Evolutionary conservation across 2,797 vertebrate species (phyloP).

Genomic region (Gouania willdenowi): DNA sequence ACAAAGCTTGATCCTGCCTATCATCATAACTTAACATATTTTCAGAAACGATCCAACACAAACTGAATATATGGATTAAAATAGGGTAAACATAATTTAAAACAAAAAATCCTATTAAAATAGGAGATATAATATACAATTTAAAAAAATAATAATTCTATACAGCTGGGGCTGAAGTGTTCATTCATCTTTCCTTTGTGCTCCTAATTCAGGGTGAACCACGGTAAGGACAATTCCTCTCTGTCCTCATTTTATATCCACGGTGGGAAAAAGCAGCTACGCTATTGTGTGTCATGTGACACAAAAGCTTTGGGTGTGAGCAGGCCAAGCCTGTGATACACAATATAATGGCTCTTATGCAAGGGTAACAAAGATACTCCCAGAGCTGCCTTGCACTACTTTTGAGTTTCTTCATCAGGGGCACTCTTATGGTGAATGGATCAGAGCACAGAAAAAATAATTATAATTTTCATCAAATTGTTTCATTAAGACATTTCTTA

Average conservation of each 20-base stretch:
- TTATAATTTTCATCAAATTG: too few species aligned
- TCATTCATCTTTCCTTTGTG: slow-evolving; percentile 19
- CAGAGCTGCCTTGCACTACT: slow-evolving; percentile 11
- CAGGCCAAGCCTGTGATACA: slow-evolving; percentile 52
- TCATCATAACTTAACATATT: neutral
- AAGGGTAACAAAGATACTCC: slow-evolving; percentile 45
- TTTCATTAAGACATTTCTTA: too few species aligned
- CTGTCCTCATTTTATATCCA: slow-evolving; percentile 74
- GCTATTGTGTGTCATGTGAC: slow-evolving; percentile 70
- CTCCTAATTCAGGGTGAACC: slow-evolving; percentile 21
- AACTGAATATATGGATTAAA: too few species aligned
- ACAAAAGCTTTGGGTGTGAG: slow-evolving; percentile 69
- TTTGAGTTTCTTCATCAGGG: slow-evolving; percentile 3
- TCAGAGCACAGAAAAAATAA: too few species aligned
- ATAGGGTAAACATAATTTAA: too few species aligned
- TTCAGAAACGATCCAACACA: neutral
- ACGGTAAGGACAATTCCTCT: slow-evolving; percentile 52
- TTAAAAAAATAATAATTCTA: too few species aligned
- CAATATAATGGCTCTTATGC: slow-evolving; percentile 39
- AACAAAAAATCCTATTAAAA: too few species aligned
- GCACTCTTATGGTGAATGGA: too few species aligned
- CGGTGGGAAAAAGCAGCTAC: slow-evolving; percentile 77
- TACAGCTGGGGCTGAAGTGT: slow-evolving; percentile 5
- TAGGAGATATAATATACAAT: too few species aligned
- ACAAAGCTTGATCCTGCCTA: too few species aligned